These are phyloP conservation scores for Apodemus speciosus DNA, from an alignment of 2,113 vertebrate genomes.

Conservation along the genomic window DNA sequence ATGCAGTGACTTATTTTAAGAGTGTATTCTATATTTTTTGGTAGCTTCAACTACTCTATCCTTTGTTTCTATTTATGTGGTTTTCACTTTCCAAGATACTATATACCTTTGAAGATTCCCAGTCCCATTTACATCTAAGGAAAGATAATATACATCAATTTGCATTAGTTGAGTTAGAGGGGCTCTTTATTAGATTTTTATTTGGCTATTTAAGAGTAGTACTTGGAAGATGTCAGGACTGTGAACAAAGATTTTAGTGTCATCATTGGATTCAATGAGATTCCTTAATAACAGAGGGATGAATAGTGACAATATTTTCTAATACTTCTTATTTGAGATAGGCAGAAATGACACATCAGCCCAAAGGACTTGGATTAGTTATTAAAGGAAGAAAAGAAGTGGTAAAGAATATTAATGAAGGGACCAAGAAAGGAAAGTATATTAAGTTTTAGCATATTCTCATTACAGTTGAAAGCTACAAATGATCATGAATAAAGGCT, in stretches of 20 bases:
- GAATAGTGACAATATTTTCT: neutral
- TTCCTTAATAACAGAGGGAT: too few species aligned
- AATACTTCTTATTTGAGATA: neutral
- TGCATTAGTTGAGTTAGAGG: neutral
- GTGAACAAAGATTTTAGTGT: neutral
- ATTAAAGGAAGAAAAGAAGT: neutral
- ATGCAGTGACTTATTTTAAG: neutral
- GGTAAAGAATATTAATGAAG: neutral
- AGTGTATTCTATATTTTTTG: neutral
- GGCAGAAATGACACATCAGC: neutral
- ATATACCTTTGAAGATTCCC: neutral
- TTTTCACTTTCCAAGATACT: neutral
- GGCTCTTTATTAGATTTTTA: neutral
- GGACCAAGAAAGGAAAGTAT: neutral
- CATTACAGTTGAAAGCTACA: neutral
- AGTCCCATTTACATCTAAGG: neutral
- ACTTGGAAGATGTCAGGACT: neutral
- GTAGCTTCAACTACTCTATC: neutral
- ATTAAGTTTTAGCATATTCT: neutral
- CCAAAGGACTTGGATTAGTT: neutral
- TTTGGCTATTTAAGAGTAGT: neutral
- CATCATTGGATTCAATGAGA: neutral
- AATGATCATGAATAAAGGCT: neutral
- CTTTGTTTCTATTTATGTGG: neutral
- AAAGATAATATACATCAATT: neutral